Base-by-base conservation (phyloP, 2,888 invertebrate species). In the Cerastoderma edule region DNA sequence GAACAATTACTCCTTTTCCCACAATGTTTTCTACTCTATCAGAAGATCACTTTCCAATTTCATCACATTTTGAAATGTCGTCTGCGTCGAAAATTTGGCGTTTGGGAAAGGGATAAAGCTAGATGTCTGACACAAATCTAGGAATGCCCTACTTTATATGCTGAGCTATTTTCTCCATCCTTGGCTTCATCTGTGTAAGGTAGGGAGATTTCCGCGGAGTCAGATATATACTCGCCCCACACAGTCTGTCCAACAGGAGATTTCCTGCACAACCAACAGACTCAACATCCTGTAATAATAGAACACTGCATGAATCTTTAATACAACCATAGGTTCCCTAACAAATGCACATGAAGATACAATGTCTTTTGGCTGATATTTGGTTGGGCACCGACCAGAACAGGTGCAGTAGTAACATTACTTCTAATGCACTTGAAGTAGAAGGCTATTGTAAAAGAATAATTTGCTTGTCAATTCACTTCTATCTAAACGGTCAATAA, bases 201-300 rank as follows among this genome's bases (percentile, higher is more conserved):
- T 87, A 89, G 0, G 84, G 83, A 0, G 86, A 76, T 19, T 69
- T 72, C 32, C 60, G 74, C 0, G 89, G 90, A 2, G 85, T 82
- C 1, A 87, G 57, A 73, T 90, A 89, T 28, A 90, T 77, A 8
- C 83, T 69, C 2, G 89, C 87, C 0, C 87, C 88, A 75, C 83
- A 81, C 73, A 90, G 33, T 65, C 84, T 77, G 77, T 89, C 81
- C 44, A 90, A 73, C 19, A 90, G 71, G 8, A 90, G 32, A 68
- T 90, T 90, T 6, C 89, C 89, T 16, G 83, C 72, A 67, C 83
- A 84, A 33, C 83, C 84, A 32, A 84, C 75, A 24, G 66, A 65
- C 19, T 81, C 70, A 33, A 27, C 46, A 46, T 67, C 69, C 85
- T 85, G 72, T 13, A 3, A 75, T 10, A 5, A 24, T 16, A n/a